These are phyloP conservation scores for Drosophila lacteicornis DNA, from an alignment of 1,140 invertebrate species.

Conservation along the genomic window DNA sequence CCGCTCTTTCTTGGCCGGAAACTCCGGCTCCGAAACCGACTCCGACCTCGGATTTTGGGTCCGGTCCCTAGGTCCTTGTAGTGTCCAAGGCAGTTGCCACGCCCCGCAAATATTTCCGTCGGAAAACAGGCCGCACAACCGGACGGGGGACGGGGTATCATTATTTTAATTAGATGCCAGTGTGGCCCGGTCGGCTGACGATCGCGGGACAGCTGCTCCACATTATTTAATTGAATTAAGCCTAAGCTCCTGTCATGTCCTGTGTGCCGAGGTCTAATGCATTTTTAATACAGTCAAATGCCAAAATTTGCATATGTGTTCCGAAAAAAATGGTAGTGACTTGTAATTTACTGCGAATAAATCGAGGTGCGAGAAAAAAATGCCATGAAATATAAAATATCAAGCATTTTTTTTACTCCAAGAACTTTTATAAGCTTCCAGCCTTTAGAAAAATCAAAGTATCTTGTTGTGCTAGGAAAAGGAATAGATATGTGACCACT, in stretches of 20 bases:
- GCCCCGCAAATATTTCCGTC: slow-evolving; percentile 65
- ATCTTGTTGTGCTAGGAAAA: neutral
- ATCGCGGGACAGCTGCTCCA: slow-evolving; percentile 40
- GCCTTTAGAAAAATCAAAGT: neutral
- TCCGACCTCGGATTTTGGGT: slow-evolving; percentile 21
- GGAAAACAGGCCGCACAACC: slow-evolving; percentile 20
- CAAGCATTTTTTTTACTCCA: neutral
- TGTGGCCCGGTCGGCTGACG: slow-evolving; percentile 15
- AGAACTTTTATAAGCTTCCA: neutral
- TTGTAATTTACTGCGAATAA: neutral
- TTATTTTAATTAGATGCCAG: slow-evolving; percentile 77
- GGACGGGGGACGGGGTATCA: slow-evolving; percentile 26
- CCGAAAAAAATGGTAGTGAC: neutral
- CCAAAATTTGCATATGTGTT: slow-evolving; percentile 7
- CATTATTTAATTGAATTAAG: slow-evolving; percentile 65
- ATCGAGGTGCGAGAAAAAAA: too few relatives aligned
- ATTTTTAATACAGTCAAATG: slow-evolving; percentile 53
- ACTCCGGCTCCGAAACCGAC: slow-evolving; percentile 23
- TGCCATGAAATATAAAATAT: neutral
- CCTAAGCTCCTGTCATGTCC: slow-evolving; percentile 28
- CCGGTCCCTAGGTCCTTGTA: slow-evolving; percentile 2
- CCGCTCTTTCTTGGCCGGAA: slow-evolving; percentile 44
- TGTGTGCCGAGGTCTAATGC: slow-evolving; percentile 36
- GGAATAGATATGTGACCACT: neutral
- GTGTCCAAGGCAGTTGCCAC: slow-evolving; percentile 45